Base-by-base conservation (phyloP, 2,888 invertebrate genomes). In the Neocrepidodera transversa region DNA sequence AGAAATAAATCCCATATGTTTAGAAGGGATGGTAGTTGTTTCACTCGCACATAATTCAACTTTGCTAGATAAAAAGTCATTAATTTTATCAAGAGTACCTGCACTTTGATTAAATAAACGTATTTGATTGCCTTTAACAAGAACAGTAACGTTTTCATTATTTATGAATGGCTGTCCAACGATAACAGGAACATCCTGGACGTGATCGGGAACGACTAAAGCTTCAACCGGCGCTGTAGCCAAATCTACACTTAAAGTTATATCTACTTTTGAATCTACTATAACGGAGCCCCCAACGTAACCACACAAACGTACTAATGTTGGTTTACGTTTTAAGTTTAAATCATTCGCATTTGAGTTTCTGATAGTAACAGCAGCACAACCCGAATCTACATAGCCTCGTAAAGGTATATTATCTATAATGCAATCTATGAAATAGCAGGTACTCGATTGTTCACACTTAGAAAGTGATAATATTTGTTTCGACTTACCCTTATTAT, bases 361-460 rank as follows among this genome's bases (percentile, higher is more conserved):
- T 5, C 48, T 26, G 8, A 66, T 52, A 13, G 58, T 58, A 1
- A 62, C 59, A 1, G 59, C 63, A 1, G 45, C 60, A 42, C 62
- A 64, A 10, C 62, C 66, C 0, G 61, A 54, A 59, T 65, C 63
- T 18, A 63, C 59, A 40, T 59, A 65, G 10, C 65, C 62, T 36
- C 60, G 49, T 18, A 66, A 10, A 10, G 62, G 42, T 16, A 5
- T 7, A 23, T 7, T 7, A 7, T 23, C 7, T 5, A 23, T 3
- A 5, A 47, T 1, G 0, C 43, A 57, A 47, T 62, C 60, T 26
- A 66, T 63, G 40, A 60, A 52, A 49, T 63, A 63, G 42, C 58
- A 57, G 2, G 55, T 54, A 38, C 54, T 59, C 17, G 16, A 10
- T 5, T 16, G 2, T 13, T 11, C 17, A 32, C n/a, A 5, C 16